These are phyloP conservation scores for fruit fly (Drosophila melanogaster) DNA, from an alignment of 1,140 invertebrate species.

Conservation along the genomic window Release_6_plus_ISO1_MT NT_033779.5:14209501-14210000, in stretches of 20 bases:
- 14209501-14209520: slow-evolving; percentile 35
- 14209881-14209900: slow-evolving; percentile 69
- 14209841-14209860: slow-evolving; percentile 53
- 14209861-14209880: slow-evolving; percentile 68
- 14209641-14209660: slow-evolving; percentile 28
- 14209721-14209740: slow-evolving; percentile 47
- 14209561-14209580: slow-evolving; percentile 57
- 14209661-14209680: slow-evolving; percentile 15
- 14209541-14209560: slow-evolving; percentile 25
- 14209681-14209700: slow-evolving; percentile 23
- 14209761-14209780: slow-evolving; percentile 61
- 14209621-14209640: slow-evolving; percentile 57
- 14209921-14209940: slow-evolving; percentile 65
- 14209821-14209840: slow-evolving; percentile 22
- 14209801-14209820: slow-evolving; percentile 65
- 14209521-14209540: slow-evolving; percentile 17
- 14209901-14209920: slow-evolving; percentile 69
- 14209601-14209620: slow-evolving; percentile 44
- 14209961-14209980: slow-evolving; percentile 59
- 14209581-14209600: slow-evolving; percentile 70
- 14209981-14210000: slow-evolving; percentile 63
- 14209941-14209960: slow-evolving; percentile 43
- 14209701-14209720: slow-evolving; percentile 43
- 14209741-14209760: slow-evolving; percentile 66
- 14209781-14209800: slow-evolving; percentile 28